Evolutionary conservation across 2,797 vertebrate genomes (phyloP), one percentile per base, ranked within the genome.

Genomic region (Helostoma temminkii): DNA sequence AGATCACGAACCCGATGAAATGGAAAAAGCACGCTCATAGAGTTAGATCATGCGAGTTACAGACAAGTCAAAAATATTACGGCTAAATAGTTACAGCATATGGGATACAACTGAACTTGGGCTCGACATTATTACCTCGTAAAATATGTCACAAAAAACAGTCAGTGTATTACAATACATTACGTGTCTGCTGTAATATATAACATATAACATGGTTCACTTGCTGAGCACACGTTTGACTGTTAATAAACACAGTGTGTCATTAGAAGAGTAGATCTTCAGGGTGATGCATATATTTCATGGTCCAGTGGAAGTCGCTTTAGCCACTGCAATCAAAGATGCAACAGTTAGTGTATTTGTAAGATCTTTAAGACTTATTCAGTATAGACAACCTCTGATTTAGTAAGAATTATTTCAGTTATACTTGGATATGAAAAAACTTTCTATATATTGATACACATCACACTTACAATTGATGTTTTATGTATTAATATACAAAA

Each of bases 241-340:
- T n/a, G 32, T 19, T 18, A 32, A 36, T n/a, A 28, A 36, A 45
- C 37, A 21, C 1, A 5, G 56, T n/a, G 6, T 26, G 41, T 14
- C 62, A 56, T 60, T 18, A n/a, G 64, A 24, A 18, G 58, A 74
- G 25, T 6, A 1, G 12, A 55, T 79, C 55, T 53, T 77, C 19
- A 9, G 18, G 43, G 19, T 32, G 37, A 48, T 21, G 58, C 25
- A 1, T 2, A 43, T n/a, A 19, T 26, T 59, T 66, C 9, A 0
- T 16, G n/a, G 24, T 53, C 46, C 48, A 2, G n/a, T 16, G 15
- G 71, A 43, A 2, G 2, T 59, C 26, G 4, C 32, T 25, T 67
- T 59, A 55, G 32, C n/a, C 10, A 14, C 82, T 87, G 68, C 5
- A 66, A 65, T 32, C 58, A 80, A 55, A 73, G 1, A 54, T 59